Evolutionary conservation across 2,888 invertebrate species (phyloP), one percentile per base, ranked within the genome.

Genomic region (Suillia variegata): DNA sequence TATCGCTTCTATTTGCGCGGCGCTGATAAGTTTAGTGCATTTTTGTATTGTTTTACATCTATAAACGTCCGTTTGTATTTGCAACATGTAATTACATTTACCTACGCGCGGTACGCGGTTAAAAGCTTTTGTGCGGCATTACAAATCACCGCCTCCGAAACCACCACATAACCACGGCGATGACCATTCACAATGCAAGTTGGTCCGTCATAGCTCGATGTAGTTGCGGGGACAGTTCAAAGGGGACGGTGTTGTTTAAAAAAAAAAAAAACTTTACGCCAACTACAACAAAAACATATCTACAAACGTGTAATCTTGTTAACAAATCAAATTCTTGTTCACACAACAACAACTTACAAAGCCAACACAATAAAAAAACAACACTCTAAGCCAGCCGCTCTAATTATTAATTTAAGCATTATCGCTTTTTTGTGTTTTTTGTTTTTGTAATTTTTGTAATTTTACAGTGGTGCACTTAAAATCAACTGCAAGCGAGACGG

Each of bases 261-360:
- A 49, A 49, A 17, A 49, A 4, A 49, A 31, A 24, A 47, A 58
- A 54, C 33, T 50, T n/a, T n/a, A 31, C 31, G 12, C 6, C 31
- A 31, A 31, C 31, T 8, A 12, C 31, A 31, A 31, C 31, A 31
- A 31, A 6, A 31, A 12, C 31, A 31, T 8, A 6, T 8, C 6
- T 31, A 12, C 24, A 56, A 69, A 66, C 67, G 67, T 73, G 72
- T 75, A 75, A 80, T 76, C 79, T 79, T 80, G 80, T 80, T 80
- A 79, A 80, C 81, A 80, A 80, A 80, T 78, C 80, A 78, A 76
- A 77, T 76, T 72, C 78, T 78, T 80, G 80, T 80, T 80, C 79
- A 79, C 80, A 80, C 81, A 79, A 73, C 71, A 70, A 70, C 67
- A 70, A 66, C 64, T 51, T 62, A 61, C 45, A 52, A 31, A 54